phyloP scores from a whole-genome alignment of 2,888 invertebrate species.

The Gnatocerus cornutus region DNA sequence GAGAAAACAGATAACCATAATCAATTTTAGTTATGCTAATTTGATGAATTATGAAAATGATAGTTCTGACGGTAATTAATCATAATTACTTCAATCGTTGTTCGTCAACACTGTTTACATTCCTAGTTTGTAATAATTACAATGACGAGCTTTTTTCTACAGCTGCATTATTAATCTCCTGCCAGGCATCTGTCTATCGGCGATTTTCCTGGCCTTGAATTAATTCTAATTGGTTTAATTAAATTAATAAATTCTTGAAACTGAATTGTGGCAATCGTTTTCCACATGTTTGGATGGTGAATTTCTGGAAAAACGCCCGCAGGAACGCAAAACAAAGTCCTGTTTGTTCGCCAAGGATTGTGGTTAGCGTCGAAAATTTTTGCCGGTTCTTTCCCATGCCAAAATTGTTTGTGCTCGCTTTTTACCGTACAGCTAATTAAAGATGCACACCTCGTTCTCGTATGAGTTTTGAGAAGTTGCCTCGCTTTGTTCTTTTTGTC shows the following conservation, averaged over 20 bases:
- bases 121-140: constrained; percentile 5
- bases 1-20: neutral
- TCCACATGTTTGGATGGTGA: no score
- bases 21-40: constrained; percentile 4
- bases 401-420: neutral
- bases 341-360: no score
- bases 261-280: no score
- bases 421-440: constrained; percentile 10
- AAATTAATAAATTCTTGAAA: constrained; percentile 7
- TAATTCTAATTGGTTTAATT: neutral
- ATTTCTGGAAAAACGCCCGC: no score
- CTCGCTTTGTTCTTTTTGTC: constrained; percentile 12
- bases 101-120: constrained; percentile 4
- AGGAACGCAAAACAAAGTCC: no score
- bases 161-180: neutral
- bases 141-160: neutral
- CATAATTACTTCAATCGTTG: neutral
- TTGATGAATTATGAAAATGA: neutral
- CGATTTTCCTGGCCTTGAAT: neutral
- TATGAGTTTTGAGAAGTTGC: constrained; percentile 8
- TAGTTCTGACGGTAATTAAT: neutral
- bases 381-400: neutral
- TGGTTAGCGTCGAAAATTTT: no score
- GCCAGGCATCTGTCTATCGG: neutral
- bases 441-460: constrained; percentile 22